A percentile compares a stretch with the other conserved stretches of the same genome.
Evolutionary conservation across 2,888 invertebrate species (phyloP).

Genomic region (Aplocera efformata): DNA sequence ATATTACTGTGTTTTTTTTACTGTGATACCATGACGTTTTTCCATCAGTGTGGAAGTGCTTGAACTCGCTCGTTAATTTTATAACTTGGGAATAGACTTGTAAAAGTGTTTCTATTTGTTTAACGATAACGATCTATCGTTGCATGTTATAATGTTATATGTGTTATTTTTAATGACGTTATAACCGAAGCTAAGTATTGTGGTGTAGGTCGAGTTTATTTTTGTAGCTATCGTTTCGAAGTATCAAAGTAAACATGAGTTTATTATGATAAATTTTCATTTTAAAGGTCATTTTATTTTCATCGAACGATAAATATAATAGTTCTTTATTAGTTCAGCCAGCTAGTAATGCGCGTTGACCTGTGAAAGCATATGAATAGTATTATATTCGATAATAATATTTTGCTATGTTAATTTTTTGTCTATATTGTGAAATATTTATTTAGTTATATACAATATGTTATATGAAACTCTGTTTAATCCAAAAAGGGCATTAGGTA

Average conservation of each 20-base stretch:
- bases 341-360: too few relatives aligned
- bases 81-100: slow-evolving; percentile 46
- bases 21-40: slow-evolving; percentile 31
- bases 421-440: too few relatives aligned
- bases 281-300: too few relatives aligned
- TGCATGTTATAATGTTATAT: slow-evolving; percentile 42
- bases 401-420: too few relatives aligned
- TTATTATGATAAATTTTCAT: too few relatives aligned
- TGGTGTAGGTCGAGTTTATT: slow-evolving; percentile 22
- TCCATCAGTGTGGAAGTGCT: slow-evolving; percentile 33
- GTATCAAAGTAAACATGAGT: not conserved
- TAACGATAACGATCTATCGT: slow-evolving; percentile 41
- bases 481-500: too few relatives aligned
- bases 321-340: too few relatives aligned
- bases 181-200: slow-evolving; percentile 14
- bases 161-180: slow-evolving; percentile 32
- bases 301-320: too few relatives aligned
- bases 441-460: too few relatives aligned
- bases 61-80: slow-evolving; percentile 35
- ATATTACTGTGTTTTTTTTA: slow-evolving; percentile 28
- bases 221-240: slow-evolving; percentile 6
- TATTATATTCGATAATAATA: too few relatives aligned
- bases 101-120: slow-evolving; percentile 44
- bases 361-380: too few relatives aligned
- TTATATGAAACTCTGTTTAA: too few relatives aligned